Conservation (phyloP, 37 sponge, comb jelly and placozoan genomes). For the Chondrosia reniformis region DNA sequence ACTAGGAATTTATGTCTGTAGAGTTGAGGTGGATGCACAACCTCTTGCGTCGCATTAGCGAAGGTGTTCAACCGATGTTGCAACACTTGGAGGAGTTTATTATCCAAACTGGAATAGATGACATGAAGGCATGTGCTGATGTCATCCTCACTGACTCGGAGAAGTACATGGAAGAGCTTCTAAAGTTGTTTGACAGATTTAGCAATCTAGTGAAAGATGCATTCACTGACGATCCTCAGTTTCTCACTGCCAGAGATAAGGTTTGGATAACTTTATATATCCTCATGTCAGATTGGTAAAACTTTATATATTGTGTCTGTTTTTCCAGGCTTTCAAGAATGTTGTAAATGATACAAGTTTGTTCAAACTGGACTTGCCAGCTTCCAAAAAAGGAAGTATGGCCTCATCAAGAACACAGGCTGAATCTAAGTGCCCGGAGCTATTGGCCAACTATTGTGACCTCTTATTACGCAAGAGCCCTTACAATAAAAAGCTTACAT, state of each 20-base stretch:
- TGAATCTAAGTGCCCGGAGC: conserved; percentile 93
- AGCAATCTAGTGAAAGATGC: conserved; percentile 71
- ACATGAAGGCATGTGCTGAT: conserved; percentile 82
- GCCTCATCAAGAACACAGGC: conserved; percentile 40
- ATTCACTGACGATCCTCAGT: conserved; percentile 71
- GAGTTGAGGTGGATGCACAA: conserved; percentile 75
- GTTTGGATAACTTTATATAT: conserved; percentile 13
- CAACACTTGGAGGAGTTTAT: conserved; percentile 64
- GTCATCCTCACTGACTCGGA: conserved; percentile 85
- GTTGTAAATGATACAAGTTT: conserved; percentile 86
- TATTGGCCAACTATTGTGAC: conserved; percentile 92
- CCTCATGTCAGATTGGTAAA: neutral
- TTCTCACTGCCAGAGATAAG: conserved; percentile 86
- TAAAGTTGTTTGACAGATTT: conserved; percentile 69
- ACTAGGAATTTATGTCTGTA: conserved; percentile 27
- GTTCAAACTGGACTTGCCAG: conserved; percentile 72
- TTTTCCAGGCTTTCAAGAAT: conserved; percentile 64
- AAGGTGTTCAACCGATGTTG: conserved; percentile 65
- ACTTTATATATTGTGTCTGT: neutral
- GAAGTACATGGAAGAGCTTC: conserved; percentile 91
- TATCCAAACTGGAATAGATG: conserved; percentile 66
- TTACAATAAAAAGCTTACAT: conserved; percentile 79
- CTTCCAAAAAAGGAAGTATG: conserved; percentile 38
- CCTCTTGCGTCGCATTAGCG: conserved; percentile 58
- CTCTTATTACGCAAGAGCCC: conserved; percentile 84